Percentiles rank a stretch among this genome's conserved stretches.
Conservation (phyloP, 1,140 invertebrate species). For the Cydia pomonella region DNA sequence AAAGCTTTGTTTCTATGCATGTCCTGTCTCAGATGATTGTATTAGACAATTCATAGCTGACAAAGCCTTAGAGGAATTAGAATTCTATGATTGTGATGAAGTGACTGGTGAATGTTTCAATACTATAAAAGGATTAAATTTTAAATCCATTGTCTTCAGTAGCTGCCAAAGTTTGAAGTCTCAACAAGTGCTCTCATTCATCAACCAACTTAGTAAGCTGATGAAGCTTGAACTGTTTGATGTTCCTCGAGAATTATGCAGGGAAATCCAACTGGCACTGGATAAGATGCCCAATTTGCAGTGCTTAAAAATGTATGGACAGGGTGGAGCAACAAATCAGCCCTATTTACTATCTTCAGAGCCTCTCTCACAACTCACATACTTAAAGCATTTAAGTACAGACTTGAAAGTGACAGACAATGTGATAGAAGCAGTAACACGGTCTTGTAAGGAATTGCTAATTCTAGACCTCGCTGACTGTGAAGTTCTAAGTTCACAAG, state of each 20-base stretch:
- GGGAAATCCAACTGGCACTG: not conserved
- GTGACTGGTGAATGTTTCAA: slow-evolving; percentile 1
- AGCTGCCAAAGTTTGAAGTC: not conserved
- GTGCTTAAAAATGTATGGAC: not conserved
- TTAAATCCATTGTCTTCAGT: not conserved
- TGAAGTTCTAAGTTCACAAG: not conserved
- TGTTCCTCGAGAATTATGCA: not conserved
- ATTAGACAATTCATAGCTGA: not conserved
- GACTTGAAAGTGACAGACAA: slow-evolving; percentile 3
- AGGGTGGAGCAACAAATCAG: not conserved
- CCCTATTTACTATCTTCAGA: not conserved
- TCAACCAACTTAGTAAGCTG: slow-evolving; percentile 1
- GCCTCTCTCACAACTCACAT: not conserved
- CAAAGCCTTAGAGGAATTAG: not conserved
- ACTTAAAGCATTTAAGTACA: not conserved
- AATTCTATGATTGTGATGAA: slow-evolving; percentile 3
- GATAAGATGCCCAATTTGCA: not conserved
- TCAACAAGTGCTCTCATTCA: not conserved
- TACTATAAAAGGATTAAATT: not conserved
- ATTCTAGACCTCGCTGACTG: not conserved
- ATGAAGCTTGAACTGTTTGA: not conserved
- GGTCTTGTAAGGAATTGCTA: not conserved
- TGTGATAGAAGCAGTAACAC: not conserved
- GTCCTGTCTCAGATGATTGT: not conserved
- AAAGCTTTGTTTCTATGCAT: slow-evolving; percentile 8